Percentiles rank a stretch among this genome's conserved stretches.
Conservation (phyloP, 1,140 invertebrate species). For the Danaus melanippus region DNA sequence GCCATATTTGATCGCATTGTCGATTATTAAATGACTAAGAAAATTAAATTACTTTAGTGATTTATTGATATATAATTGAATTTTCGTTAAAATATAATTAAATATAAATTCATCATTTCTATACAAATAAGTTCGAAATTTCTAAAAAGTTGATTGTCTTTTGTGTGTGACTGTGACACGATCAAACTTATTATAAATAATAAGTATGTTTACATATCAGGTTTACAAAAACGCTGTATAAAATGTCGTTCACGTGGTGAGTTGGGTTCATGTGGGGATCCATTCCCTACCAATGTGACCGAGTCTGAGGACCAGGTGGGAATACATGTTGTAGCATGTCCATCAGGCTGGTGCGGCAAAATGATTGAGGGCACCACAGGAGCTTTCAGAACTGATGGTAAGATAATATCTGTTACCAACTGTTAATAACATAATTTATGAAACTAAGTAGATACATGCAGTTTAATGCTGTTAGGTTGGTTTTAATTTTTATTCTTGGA, state of each 20-base stretch:
- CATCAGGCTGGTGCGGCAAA: conserved; percentile 95
- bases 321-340: conserved; percentile 85
- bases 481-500: not conserved
- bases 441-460: conserved; percentile 5
- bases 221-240: conserved; percentile 56
- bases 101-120: too few species aligned
- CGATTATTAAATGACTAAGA: too few species aligned
- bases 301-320: conserved; percentile 78
- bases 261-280: conserved; percentile 90
- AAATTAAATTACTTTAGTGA: too few species aligned
- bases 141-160: too few species aligned
- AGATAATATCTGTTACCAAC: conserved; percentile 3
- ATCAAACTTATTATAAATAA: too few species aligned
- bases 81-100: too few species aligned
- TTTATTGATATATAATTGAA: too few species aligned
- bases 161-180: too few species aligned
- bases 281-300: conserved; percentile 84
- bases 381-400: conserved; percentile 78
- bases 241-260: conserved; percentile 90
- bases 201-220: conserved; percentile 27
- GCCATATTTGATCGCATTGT: too few species aligned
- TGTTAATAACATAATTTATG: too few species aligned
- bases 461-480: conserved; percentile 4
- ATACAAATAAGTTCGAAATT: too few species aligned
- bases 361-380: conserved; percentile 81